phyloP scores from a whole-genome alignment of 1,140 invertebrate genomes.

The Drosophila obscura region DNA sequence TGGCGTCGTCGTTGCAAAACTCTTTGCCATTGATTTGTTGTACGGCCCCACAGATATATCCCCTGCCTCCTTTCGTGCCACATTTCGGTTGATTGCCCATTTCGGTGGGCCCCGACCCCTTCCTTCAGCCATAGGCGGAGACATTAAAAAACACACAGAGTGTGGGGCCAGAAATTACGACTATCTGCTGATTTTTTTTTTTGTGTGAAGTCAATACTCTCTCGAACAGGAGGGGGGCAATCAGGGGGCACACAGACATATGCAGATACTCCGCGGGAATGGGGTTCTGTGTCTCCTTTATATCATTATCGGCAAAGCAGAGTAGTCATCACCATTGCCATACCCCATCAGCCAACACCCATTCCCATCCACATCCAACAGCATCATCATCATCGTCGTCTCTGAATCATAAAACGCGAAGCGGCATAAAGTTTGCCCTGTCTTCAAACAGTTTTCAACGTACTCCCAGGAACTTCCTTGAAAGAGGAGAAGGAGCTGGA shows the following conservation, averaged over 20 bases:
- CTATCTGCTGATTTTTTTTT: neutral
- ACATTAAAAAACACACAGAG: constrained; percentile 57
- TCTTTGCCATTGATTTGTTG: constrained; percentile 59
- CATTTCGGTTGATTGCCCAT: constrained; percentile 78
- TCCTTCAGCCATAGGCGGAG: constrained; percentile 25
- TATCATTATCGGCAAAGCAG: constrained; percentile 52
- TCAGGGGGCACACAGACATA: neutral
- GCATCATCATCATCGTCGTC: neutral
- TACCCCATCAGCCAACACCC: neutral
- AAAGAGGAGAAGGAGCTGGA: too few relatives aligned
- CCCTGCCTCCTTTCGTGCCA: neutral
- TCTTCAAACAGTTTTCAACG: constrained; percentile 29
- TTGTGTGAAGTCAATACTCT: neutral
- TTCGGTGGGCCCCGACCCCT: constrained; percentile 47
- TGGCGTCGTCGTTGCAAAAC: constrained; percentile 53
- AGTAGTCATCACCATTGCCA: constrained; percentile 50
- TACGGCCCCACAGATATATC: neutral
- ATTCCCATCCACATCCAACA: neutral
- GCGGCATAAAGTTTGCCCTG: constrained; percentile 44
- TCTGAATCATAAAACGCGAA: constrained; percentile 47
- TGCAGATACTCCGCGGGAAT: neutral
- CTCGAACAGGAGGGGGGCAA: neutral
- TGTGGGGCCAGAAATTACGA: constrained; percentile 18
- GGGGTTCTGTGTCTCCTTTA: constrained; percentile 13
- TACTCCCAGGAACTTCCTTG: neutral